A percentile compares a stretch with the other conserved stretches of the same genome.
Evolutionary conservation across 2,797 vertebrate species (phyloP).

Genomic region (Menidia menidia): DNA sequence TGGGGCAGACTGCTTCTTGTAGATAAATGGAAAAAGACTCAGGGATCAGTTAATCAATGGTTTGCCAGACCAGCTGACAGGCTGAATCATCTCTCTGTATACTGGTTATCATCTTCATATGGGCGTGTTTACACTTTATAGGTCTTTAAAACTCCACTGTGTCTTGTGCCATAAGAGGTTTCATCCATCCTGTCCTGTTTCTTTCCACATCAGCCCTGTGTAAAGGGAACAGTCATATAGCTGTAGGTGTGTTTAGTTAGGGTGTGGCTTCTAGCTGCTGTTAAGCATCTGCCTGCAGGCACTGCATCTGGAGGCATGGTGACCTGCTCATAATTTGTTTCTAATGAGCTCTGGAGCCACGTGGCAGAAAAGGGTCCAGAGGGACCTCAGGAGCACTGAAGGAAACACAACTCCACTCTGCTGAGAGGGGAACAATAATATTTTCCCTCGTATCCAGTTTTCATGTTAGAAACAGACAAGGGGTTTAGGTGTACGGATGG

Average conservation of each 20-base stretch:
- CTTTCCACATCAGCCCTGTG: conserved; percentile 3
- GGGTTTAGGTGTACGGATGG: conserved; percentile 18
- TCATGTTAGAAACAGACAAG: conserved; percentile 29
- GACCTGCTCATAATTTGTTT: conserved; percentile 65
- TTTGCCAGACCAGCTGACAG: not conserved
- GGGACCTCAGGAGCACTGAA: conserved; percentile 41
- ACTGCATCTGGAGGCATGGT: conserved; percentile 27
- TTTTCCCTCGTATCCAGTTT: conserved; percentile 52
- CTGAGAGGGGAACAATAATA: conserved; percentile 69
- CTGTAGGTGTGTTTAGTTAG: conserved; percentile 66
- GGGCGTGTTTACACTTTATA: conserved; percentile 12
- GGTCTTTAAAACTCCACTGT: not conserved
- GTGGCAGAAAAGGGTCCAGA: conserved; percentile 58
- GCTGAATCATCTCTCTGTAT: not conserved
- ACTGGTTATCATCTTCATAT: not conserved
- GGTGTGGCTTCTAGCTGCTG: conserved; percentile 45
- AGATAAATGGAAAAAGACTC: not conserved
- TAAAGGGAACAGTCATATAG: conserved; percentile 18
- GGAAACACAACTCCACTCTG: conserved; percentile 40
- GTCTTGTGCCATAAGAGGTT: not conserved
- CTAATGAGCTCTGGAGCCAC: conserved; percentile 61
- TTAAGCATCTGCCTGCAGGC: conserved; percentile 50
- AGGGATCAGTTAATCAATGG: not conserved
- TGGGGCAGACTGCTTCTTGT: not conserved
- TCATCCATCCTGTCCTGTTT: conserved; percentile 18